Conservation (phyloP, 2,113 vertebrate species). For the Vanacampus margaritifer region DNA sequence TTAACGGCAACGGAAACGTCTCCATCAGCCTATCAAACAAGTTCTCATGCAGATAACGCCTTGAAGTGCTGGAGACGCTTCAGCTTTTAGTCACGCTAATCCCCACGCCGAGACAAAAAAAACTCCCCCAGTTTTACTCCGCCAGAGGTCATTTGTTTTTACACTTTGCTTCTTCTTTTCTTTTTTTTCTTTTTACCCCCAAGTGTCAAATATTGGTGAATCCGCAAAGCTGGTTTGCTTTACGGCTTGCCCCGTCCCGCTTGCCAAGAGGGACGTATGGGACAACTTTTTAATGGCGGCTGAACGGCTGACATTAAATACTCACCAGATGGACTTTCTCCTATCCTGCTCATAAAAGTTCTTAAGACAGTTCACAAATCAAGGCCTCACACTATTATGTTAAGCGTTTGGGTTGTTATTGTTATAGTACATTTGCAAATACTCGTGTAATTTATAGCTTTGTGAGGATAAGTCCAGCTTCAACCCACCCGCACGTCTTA, state of each 20-base stretch:
- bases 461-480: conserved; percentile 55
- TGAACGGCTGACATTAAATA: conserved; percentile 68
- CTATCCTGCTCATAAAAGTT: conserved; percentile 72
- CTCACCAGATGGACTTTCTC: conserved; percentile 75
- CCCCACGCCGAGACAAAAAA: conserved; percentile 47
- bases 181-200: conserved; percentile 38
- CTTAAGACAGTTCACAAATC: conserved; percentile 76
- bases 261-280: conserved; percentile 62
- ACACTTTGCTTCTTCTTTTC: conserved; percentile 43
- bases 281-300: conserved; percentile 65
- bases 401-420: conserved; percentile 73
- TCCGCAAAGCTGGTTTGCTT: conserved; percentile 55
- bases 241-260: conserved; percentile 53
- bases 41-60: conserved; percentile 58
- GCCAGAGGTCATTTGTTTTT: conserved; percentile 61
- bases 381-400: conserved; percentile 70
- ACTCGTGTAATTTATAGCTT: conserved; percentile 69
- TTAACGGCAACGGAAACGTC: conserved; percentile 39
- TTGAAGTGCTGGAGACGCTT: conserved; percentile 53
- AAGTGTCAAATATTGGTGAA: conserved; percentile 61
- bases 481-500: conserved; percentile 58
- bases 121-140: conserved; percentile 26
- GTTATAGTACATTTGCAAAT: conserved; percentile 77
- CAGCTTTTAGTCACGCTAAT: conserved; percentile 56
- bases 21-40: conserved; percentile 57